Conservation (phyloP, 2,888 invertebrate species). For the Ochropleura plecta region DNA sequence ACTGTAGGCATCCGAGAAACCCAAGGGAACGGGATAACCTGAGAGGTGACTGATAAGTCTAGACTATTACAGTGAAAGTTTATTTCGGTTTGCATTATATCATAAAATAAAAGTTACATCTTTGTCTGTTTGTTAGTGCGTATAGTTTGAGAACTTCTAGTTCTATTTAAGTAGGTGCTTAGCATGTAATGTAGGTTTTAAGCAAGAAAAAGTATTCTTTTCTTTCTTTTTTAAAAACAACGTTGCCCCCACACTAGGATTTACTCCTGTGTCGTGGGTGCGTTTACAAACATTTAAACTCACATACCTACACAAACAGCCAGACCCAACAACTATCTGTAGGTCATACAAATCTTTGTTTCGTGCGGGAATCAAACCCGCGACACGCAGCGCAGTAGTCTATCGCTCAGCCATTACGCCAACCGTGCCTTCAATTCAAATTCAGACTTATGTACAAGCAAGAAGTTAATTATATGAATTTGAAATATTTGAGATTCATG, state of each 20-base stretch:
- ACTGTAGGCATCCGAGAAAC: constrained; percentile 28
- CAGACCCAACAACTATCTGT: no score
- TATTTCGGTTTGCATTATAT: not conserved
- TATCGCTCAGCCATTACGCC: no score
- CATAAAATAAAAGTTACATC: not conserved
- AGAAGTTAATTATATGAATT: not conserved
- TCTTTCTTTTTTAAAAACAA: no score
- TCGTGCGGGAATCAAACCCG: no score
- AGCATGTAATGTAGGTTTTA: not conserved
- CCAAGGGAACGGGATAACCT: constrained; percentile 37
- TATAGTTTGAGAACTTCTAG: not conserved
- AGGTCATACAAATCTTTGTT: no score
- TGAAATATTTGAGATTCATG: not conserved
- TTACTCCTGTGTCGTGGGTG: no score
- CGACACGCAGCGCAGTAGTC: no score
- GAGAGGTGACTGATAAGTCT: constrained; percentile 23
- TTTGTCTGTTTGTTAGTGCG: not conserved
- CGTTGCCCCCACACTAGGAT: no score
- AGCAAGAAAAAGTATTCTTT: not conserved
- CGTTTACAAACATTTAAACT: no score
- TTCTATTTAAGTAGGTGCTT: not conserved
- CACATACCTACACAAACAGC: no score
- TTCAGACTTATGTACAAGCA: no score
- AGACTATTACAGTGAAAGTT: constrained; percentile 37
- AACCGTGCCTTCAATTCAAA: no score